Evolutionary conservation across 2,888 invertebrate genomes (phyloP), one percentile per base, ranked within the genome.

Genomic region (Agriopis aurantiaria): DNA sequence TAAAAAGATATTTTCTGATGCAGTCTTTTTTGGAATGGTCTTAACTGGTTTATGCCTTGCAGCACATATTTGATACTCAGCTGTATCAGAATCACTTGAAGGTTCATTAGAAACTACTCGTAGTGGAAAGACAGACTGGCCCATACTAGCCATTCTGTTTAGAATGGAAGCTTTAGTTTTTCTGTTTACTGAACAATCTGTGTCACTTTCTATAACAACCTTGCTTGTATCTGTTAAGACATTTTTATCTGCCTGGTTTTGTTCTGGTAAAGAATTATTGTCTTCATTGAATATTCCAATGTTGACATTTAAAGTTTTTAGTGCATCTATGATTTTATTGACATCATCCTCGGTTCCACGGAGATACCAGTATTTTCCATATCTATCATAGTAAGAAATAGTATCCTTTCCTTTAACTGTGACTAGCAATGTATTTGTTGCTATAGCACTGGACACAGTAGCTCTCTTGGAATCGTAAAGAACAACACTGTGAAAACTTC

Each of bases 91-190:
- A 75, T 91, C 90, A 85, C 89, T 91, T 67, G 88, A 85, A 75
- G 80, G 85, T 57, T 83, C 80, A 69, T 71, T 65, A 59, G 78
- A 59, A 51, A 78, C 51, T 49, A 78, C 70, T 76, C 80, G 79
- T 58, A 83, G 71, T 52, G 93, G 93, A 65, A 93, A 80, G 45
- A 93, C 90, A 69, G 93, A 91, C 46, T 92, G 92, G 6, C 93
- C 93, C 89, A 93, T 89, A 71, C 75, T 88, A 56, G 93, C 91
- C 91, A 93, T 93, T 80, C 93, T 85, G 77, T 85, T 90, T 59
- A 93, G 74, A 73, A 93, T 88, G 3, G 91, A 88, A 68, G 85
- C 83, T 79, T 91, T 93, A n/a, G 88, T 91, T 85, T 84, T 89
- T 76, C 71, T 88, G 60, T 88, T 88, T 41, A 85, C 65, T 59